Conservation (phyloP, 92 coral and sea anemone genomes). For the Chrysogorgia sp. region DNA sequence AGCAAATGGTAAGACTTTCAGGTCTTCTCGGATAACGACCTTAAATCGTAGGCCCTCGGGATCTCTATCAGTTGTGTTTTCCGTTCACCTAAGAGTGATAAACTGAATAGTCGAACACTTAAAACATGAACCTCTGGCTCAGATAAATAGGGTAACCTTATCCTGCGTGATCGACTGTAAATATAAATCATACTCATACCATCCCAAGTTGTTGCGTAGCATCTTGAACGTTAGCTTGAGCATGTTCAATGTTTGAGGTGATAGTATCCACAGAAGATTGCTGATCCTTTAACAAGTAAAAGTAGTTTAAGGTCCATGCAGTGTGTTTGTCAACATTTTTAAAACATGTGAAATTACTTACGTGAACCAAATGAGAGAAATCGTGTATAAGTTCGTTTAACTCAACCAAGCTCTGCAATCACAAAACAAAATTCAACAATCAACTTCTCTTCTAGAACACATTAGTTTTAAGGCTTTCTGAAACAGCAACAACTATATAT, state of each 20-base stretch:
- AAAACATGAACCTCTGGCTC: too few relatives aligned
- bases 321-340: neutral
- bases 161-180: too few relatives aligned
- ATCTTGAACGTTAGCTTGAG: constrained; percentile 79
- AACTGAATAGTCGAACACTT: too few relatives aligned
- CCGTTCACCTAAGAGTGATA: too few relatives aligned
- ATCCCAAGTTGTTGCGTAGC: constrained; percentile 75
- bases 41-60: too few relatives aligned
- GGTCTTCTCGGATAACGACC: too few relatives aligned
- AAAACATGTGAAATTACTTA: constrained; percentile 55
- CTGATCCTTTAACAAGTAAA: constrained; percentile 66
- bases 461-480: too few relatives aligned
- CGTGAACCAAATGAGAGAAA: constrained; percentile 88
- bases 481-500: too few relatives aligned
- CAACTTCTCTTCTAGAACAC: neutral
- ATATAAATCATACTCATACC: constrained; percentile 47
- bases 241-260: constrained; percentile 81
- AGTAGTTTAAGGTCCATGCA: neutral
- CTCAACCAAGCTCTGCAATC: constrained; percentile 75
- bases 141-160: too few relatives aligned
- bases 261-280: constrained; percentile 84
- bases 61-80: too few relatives aligned
- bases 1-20: too few relatives aligned
- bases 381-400: constrained; percentile 92
- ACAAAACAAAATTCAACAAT: neutral